A percentile compares a stretch with the other conserved stretches of the same genome.
Evolutionary conservation across 1,140 invertebrate genomes (phyloP).

Genomic region (Drosophila orena): DNA sequence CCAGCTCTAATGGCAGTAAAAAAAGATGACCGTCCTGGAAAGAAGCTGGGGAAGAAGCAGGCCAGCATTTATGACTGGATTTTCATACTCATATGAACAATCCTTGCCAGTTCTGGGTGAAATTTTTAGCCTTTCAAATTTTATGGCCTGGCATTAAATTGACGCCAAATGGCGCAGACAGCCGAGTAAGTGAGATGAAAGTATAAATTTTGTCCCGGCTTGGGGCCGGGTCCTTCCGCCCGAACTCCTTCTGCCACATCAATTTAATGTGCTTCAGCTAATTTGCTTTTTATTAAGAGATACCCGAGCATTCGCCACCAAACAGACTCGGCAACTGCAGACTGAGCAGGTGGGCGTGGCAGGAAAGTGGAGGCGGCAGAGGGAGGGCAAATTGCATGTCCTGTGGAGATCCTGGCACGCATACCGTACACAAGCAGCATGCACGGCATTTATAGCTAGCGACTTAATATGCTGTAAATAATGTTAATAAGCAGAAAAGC

Average conservation of each 20-base stretch:
- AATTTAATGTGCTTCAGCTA: conserved; percentile 75
- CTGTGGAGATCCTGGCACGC: conserved; percentile 26
- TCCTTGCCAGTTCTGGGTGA: conserved; percentile 38
- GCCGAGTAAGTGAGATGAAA: conserved; percentile 5
- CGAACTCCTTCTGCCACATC: conserved; percentile 47
- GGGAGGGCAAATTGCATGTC: conserved; percentile 25
- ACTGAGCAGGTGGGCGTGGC: conserved; percentile 12
- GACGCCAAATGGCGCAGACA: conserved; percentile 30
- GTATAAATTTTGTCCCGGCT: conserved; percentile 43
- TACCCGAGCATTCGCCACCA: conserved; percentile 31
- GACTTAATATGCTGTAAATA: conserved; percentile 73
- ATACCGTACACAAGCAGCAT: conserved; percentile 42
- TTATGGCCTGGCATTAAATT: conserved; percentile 63
- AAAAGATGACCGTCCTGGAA: conserved; percentile 7
- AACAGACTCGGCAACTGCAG: conserved; percentile 14
- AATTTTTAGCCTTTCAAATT: conserved; percentile 57
- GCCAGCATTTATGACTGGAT: conserved; percentile 43
- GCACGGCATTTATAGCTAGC: conserved; percentile 42
- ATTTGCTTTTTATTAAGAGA: conserved; percentile 77
- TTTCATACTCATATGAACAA: conserved; percentile 57
- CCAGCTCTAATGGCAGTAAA: conserved; percentile 44
- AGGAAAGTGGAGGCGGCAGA: neutral
- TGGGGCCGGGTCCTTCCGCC: conserved; percentile 10
- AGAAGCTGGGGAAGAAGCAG: conserved; percentile 1
- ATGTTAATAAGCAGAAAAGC: conserved; percentile 45